phyloP scores from a whole-genome alignment of 1,140 invertebrate species.

The Caenorhabditis briggsae region DNA sequence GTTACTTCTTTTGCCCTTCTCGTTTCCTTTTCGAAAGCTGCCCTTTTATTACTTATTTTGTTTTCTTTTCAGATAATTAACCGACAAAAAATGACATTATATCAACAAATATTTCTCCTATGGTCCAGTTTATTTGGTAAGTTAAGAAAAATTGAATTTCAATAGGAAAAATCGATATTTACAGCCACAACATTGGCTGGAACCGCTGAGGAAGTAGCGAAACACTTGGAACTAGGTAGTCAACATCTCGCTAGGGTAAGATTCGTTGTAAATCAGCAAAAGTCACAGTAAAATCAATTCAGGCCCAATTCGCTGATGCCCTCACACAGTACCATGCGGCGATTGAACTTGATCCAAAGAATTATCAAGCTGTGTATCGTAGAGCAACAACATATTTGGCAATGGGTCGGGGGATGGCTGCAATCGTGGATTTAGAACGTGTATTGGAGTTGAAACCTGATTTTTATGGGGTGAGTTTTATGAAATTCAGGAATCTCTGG shows the following conservation, averaged over 20 bases:
- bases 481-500: neutral
- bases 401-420: slow-evolving; percentile 93
- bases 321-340: slow-evolving; percentile 97
- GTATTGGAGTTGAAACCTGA: slow-evolving; percentile 94
- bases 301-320: slow-evolving; percentile 93
- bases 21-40: neutral
- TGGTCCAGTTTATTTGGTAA: slow-evolving; percentile 46
- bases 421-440: slow-evolving; percentile 90
- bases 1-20: neutral
- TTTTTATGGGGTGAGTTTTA: slow-evolving; percentile 84
- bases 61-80: slow-evolving; percentile 39
- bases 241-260: slow-evolving; percentile 85
- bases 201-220: slow-evolving; percentile 84
- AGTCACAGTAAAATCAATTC: neutral
- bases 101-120: neutral
- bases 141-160: neutral
- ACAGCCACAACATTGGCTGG: neutral
- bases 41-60: neutral
- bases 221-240: slow-evolving; percentile 92
- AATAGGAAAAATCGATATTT: neutral
- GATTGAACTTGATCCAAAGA: slow-evolving; percentile 93
- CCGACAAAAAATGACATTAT: slow-evolving; percentile 38
- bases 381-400: slow-evolving; percentile 96
- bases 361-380: slow-evolving; percentile 88
- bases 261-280: neutral